A percentile compares a stretch with the other conserved stretches of the same genome.
Evolutionary conservation across 2,113 vertebrate species (phyloP).

Genomic region (Stomatorhinus ivindoensis): DNA sequence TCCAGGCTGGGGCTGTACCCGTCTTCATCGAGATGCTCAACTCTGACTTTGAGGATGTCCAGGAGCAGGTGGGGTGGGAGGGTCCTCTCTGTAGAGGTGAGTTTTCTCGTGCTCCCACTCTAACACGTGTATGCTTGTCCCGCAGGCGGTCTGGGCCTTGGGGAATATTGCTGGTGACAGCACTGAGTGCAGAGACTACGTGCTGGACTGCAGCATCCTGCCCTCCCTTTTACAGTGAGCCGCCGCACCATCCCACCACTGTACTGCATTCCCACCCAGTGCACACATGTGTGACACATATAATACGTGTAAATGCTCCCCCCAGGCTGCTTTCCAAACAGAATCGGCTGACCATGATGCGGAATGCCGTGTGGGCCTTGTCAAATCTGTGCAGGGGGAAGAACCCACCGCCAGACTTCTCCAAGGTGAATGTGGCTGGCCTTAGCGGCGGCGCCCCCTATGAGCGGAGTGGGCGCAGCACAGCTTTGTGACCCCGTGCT

Average conservation of each 20-base stretch:
- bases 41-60: constrained; percentile 96
- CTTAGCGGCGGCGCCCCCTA: neutral
- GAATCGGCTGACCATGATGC: constrained; percentile 94
- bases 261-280: neutral
- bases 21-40: constrained; percentile 94
- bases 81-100: neutral
- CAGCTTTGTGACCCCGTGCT: neutral
- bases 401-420: constrained; percentile 93
- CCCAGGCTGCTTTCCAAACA: constrained; percentile 89
- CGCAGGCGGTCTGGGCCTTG: constrained; percentile 93
- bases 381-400: constrained; percentile 98
- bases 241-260: neutral
- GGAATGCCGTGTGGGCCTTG: constrained; percentile 94
- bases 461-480: neutral
- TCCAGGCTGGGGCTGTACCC: constrained; percentile 93
- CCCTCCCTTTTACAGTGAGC: constrained; percentile 94
- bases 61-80: constrained; percentile 76
- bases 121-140: neutral
- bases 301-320: neutral
- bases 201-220: constrained; percentile 93
- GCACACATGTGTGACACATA: neutral
- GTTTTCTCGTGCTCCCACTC: neutral
- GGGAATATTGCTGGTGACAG: constrained; percentile 98
- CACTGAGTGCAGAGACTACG: constrained; percentile 95
- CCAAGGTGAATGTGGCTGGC: constrained; percentile 60